A percentile compares a stretch with the other conserved stretches of the same genome.
phyloP scores from a whole-genome alignment of 2,888 invertebrate genomes.

The Anaspis maculata region DNA sequence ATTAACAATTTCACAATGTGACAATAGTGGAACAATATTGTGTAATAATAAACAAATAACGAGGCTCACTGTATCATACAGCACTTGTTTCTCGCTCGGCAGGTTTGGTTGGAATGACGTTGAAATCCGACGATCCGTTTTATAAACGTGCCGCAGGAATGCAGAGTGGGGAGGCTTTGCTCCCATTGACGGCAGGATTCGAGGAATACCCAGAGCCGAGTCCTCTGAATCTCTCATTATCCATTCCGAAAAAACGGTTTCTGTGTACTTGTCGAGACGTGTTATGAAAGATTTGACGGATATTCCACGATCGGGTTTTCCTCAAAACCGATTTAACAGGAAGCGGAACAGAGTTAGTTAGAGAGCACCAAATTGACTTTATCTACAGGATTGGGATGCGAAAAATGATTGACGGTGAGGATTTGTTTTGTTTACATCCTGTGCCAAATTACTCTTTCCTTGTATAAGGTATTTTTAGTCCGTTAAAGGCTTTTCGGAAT shows the following conservation, averaged over 20 bases:
- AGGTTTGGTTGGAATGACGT: slow-evolving; percentile 18
- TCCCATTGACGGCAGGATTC: slow-evolving; percentile 10
- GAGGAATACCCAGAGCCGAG: slow-evolving; percentile 22
- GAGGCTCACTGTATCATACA: not conserved
- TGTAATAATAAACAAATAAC: slow-evolving; percentile 5
- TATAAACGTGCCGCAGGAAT: slow-evolving; percentile 7
- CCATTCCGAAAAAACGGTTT: slow-evolving; percentile 33
- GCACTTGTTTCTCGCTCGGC: not conserved
- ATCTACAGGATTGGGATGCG: too few relatives aligned
- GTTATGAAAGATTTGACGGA: not conserved
- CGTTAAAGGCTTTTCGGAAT: too few relatives aligned
- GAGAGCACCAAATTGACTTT: too few relatives aligned
- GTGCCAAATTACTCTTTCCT: too few relatives aligned
- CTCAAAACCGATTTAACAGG: too few relatives aligned
- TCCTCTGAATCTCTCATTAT: slow-evolving; percentile 20
- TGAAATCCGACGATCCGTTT: slow-evolving; percentile 12
- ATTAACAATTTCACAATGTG: slow-evolving; percentile 23
- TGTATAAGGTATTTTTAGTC: too few relatives aligned
- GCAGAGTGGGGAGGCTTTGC: slow-evolving; percentile 14
- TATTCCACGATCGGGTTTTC: too few relatives aligned
- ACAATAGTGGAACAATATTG: slow-evolving; percentile 4
- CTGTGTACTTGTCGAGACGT: not conserved
- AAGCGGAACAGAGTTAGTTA: too few relatives aligned
- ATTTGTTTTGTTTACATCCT: too few relatives aligned
- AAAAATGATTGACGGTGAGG: too few relatives aligned